Percentiles rank a stretch among this genome's conserved stretches.
These are phyloP conservation scores for Myotis pilosus DNA, from an alignment of 2,797 vertebrate genomes.

Conservation along the genomic window DNA sequence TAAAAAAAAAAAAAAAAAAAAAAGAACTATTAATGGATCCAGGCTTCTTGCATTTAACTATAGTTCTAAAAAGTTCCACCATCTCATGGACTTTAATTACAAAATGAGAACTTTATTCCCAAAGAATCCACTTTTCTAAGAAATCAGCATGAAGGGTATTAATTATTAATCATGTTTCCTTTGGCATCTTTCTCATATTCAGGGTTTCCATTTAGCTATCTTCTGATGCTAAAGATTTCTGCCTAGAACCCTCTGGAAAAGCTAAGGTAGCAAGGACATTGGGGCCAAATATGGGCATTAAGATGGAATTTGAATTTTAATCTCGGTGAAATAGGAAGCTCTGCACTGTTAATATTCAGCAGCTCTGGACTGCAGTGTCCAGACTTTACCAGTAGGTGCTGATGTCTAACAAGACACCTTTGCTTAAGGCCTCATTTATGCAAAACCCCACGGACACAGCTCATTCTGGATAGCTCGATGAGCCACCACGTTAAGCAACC, in stretches of 20 bases:
- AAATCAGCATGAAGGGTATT: neutral
- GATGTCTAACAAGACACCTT: neutral
- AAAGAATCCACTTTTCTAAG: neutral
- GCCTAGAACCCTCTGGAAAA: neutral
- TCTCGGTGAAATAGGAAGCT: neutral
- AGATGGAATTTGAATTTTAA: neutral
- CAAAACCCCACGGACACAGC: neutral
- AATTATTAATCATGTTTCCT: neutral
- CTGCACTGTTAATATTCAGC: too few relatives aligned
- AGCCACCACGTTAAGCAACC: neutral
- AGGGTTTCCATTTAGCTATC: neutral
- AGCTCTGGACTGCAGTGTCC: neutral
- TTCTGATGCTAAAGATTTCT: neutral
- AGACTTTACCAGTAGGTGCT: neutral
- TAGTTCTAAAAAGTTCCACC: constrained; percentile 1
- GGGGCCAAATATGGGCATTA: neutral
- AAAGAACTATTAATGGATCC: neutral
- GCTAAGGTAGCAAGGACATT: neutral
- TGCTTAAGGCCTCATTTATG: neutral
- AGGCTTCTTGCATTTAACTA: neutral
- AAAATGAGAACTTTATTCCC: constrained; percentile 32
- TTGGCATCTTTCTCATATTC: neutral
- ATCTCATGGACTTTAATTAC: neutral
- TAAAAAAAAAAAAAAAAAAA: too few relatives aligned
- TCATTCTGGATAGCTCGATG: neutral